Evolutionary conservation across 1,140 invertebrate genomes (phyloP).

Genomic region (Megathymus violae): DNA sequence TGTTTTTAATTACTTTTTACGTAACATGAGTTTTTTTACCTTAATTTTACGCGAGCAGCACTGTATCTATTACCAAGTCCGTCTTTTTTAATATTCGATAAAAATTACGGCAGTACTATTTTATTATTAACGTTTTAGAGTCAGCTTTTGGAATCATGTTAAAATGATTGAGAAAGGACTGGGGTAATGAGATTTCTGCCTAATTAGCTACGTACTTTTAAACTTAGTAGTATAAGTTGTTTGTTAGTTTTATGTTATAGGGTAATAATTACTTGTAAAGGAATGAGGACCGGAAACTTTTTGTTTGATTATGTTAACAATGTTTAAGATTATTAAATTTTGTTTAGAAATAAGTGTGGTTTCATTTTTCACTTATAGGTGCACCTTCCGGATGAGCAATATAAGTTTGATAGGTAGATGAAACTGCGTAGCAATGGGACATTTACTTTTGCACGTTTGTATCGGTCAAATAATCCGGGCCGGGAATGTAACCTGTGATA

Average conservation of each 20-base stretch:
- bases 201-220: slow-evolving; percentile 35
- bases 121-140: slow-evolving; percentile 8
- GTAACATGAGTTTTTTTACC: no score
- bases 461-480: no score
- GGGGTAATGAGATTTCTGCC: slow-evolving; percentile 42
- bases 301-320: slow-evolving; percentile 64
- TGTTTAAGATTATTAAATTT: slow-evolving; percentile 61
- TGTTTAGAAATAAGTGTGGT: slow-evolving; percentile 49
- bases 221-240: slow-evolving; percentile 33
- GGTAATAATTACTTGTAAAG: slow-evolving; percentile 60
- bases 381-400: no score
- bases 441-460: no score
- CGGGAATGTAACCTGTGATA: no score
- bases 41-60: no score
- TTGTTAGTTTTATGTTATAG: slow-evolving; percentile 24
- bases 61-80: no score
- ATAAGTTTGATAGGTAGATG: no score
- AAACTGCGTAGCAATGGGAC: no score
- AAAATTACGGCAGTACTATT: neutral
- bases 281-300: slow-evolving; percentile 53
- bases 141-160: neutral
- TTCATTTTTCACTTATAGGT: slow-evolving; percentile 22
- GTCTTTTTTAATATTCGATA: no score
- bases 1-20: no score
- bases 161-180: slow-evolving; percentile 27